Evolutionary conservation across 2,113 vertebrate species (phyloP).

Genomic region (Cottus gobio): DNA sequence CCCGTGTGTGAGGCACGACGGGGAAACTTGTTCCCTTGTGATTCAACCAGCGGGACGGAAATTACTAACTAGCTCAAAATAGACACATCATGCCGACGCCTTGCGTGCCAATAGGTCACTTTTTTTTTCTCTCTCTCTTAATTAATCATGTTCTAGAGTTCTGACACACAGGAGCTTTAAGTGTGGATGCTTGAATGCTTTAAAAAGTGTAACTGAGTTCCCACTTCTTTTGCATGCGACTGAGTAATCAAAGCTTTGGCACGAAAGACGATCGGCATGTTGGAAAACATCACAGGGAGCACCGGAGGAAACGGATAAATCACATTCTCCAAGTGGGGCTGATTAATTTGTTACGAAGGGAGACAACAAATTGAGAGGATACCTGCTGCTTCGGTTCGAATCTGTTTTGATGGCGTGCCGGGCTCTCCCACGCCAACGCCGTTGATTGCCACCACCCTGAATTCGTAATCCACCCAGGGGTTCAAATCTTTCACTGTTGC

Average conservation of each 20-base stretch:
- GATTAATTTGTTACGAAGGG: slow-evolving; percentile 50
- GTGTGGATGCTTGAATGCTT: slow-evolving; percentile 16
- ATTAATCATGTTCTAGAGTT: slow-evolving; percentile 47
- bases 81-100: slow-evolving; percentile 52
- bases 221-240: neutral
- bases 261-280: slow-evolving; percentile 41
- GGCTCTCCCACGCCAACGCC: slow-evolving; percentile 82
- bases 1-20: slow-evolving; percentile 34
- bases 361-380: slow-evolving; percentile 55
- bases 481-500: slow-evolving; percentile 80
- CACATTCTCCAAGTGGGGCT: slow-evolving; percentile 56
- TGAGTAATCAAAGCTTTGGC: slow-evolving; percentile 32
- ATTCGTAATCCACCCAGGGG: slow-evolving; percentile 85
- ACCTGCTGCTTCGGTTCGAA: slow-evolving; percentile 83
- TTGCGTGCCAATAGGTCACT: slow-evolving; percentile 35
- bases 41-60: slow-evolving; percentile 63
- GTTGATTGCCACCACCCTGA: slow-evolving; percentile 84
- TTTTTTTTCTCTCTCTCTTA: slow-evolving; percentile 31
- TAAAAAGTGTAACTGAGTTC: slow-evolving; percentile 20
- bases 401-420: slow-evolving; percentile 77
- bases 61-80: slow-evolving; percentile 56
- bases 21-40: slow-evolving; percentile 52
- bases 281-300: slow-evolving; percentile 49
- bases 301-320: slow-evolving; percentile 55
- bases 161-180: slow-evolving; percentile 20